Conservation (phyloP, 2,797 vertebrate genomes). For the Sparidentex hasta region DNA sequence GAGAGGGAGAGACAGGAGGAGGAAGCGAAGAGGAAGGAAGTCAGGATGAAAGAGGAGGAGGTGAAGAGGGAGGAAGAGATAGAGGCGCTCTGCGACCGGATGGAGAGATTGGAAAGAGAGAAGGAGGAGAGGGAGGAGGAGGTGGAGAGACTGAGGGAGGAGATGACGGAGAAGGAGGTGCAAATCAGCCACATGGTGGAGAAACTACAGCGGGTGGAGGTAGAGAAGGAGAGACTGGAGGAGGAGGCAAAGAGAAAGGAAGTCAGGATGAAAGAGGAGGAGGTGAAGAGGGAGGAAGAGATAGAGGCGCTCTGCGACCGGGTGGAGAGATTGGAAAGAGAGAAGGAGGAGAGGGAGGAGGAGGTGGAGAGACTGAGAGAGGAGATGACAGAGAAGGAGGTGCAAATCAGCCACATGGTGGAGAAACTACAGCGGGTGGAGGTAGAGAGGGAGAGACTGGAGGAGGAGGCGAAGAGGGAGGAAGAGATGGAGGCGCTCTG, state of each 20-base stretch:
- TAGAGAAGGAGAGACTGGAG: conserved; percentile 53
- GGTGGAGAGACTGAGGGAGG: conserved; percentile 35
- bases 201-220: conserved; percentile 41
- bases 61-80: conserved; percentile 37
- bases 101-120: conserved; percentile 53
- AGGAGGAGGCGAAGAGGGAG: conserved; percentile 49
- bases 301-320: conserved; percentile 34
- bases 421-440: conserved; percentile 46
- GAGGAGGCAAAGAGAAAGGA: conserved; percentile 50
- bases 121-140: conserved; percentile 54
- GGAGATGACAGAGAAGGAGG: conserved; percentile 48
- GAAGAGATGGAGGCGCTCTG: conserved; percentile 42
- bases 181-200: conserved; percentile 30
- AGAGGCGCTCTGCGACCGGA: conserved; percentile 34
- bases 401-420: conserved; percentile 21
- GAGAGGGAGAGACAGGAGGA: conserved; percentile 57
- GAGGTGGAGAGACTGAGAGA: conserved; percentile 27
- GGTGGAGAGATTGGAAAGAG: conserved; percentile 47
- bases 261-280: conserved; percentile 48
- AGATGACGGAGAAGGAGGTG: conserved; percentile 42
- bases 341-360: conserved; percentile 59
- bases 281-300: conserved; percentile 39
- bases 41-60: conserved; percentile 51
- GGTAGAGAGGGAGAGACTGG: conserved; percentile 48
- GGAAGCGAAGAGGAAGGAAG: conserved; percentile 43